Evolutionary conservation across 2,888 invertebrate genomes (phyloP), one percentile per base, ranked within the genome.

Genomic region (Sphecodes monilicornis): DNA sequence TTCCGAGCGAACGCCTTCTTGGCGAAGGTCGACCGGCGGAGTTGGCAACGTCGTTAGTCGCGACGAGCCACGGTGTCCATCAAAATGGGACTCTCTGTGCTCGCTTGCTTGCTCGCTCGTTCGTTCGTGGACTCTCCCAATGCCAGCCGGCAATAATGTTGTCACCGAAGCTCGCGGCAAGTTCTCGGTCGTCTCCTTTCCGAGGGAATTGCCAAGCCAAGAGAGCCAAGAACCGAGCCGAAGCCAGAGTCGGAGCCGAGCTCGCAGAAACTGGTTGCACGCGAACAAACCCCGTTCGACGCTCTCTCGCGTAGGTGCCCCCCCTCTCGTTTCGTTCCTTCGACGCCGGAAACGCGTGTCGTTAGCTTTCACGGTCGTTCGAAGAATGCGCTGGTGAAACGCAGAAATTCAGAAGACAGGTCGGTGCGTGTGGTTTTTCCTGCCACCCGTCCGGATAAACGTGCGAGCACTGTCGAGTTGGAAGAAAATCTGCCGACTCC

Each of bases 321-420:
- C 22, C 36, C 32, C 29, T 36, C 66, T 66, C 66, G 66, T 60
- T 50, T n/a, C 60, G 60, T 60, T 16, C 11, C 22, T 22, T 36
- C 32, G 54, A 50, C 79, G 50, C 70, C 74, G 86, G 86, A 64
- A 76, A 80, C 73, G 82, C 69, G 69, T 43, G 39, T 66, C 69
- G 70, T 46, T 73, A 22, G 39, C 22, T 74, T 82, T 43, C 80
- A 60, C 41, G 54, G 36, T n/a, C 0, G 46, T 54, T 39, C 22
- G 16, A 26, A 26, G 66, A 66, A 66, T 36, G 22, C 66, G 66
- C 64, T n/a, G 50, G 50, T 50, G 50, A 11, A 32, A 32, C 66
- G 36, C 36, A 36, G 29, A 66, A 66, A 36, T 36, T 66, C 66
- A 66, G 50, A n/a, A 32, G 66, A 39, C 66, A n/a, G 10, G 10